Percentiles rank a stretch among this genome's conserved stretches.
These are phyloP conservation scores for Ploceus nigricollis DNA, from an alignment of 2,113 vertebrate species.

Conservation along the genomic window DNA sequence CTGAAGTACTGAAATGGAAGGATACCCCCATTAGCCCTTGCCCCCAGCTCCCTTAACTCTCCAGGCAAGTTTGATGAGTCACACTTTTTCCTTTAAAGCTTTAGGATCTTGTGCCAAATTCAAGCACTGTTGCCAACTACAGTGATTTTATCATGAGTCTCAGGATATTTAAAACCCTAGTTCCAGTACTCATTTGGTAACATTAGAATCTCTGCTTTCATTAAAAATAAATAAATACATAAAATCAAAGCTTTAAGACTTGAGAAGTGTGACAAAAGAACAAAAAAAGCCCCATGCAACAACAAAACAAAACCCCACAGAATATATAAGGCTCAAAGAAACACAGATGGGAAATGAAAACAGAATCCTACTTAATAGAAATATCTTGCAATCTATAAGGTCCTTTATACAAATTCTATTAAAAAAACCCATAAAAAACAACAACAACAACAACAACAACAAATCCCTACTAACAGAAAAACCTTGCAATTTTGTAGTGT, in stretches of 20 bases:
- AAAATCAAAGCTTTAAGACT: slow-evolving; percentile 45
- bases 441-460: neutral
- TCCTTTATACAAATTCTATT: neutral
- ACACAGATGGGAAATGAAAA: neutral
- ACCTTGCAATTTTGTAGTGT: neutral
- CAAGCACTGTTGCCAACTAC: slow-evolving; percentile 23
- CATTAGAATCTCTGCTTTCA: slow-evolving; percentile 27
- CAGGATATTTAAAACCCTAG: slow-evolving; percentile 32
- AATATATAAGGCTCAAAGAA: neutral
- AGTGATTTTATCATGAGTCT: slow-evolving; percentile 52
- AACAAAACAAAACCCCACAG: neutral
- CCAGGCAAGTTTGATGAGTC: slow-evolving; percentile 53
- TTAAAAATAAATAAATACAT: slow-evolving; percentile 51
- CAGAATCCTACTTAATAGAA: neutral
- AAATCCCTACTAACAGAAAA: neutral
- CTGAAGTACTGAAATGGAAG: slow-evolving; percentile 55
- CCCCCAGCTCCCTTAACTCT: slow-evolving; percentile 47
- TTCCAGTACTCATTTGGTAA: slow-evolving; percentile 22
- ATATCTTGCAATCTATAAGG: neutral
- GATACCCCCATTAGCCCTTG: slow-evolving; percentile 37
- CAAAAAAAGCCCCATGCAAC: neutral
- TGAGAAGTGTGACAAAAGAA: slow-evolving; percentile 8
- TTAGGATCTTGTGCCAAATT: slow-evolving; percentile 46
- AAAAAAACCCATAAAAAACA: neutral
- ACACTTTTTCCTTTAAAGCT: slow-evolving; percentile 47